Percentiles rank a stretch among this genome's conserved stretches.
Conservation (phyloP, 2,888 invertebrate species). For the Hypomecis atomaria region DNA sequence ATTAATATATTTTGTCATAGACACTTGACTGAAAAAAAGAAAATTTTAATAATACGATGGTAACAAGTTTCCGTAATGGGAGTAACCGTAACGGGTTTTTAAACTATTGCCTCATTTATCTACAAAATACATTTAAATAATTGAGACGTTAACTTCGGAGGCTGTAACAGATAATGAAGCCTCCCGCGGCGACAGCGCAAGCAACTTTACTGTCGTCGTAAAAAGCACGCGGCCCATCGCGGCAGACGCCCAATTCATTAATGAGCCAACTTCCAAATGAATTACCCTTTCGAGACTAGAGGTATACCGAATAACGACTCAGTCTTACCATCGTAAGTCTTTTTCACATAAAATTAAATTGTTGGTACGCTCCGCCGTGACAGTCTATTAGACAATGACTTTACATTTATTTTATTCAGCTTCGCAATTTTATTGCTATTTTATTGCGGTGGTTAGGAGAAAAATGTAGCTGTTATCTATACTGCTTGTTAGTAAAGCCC, state of each 20-base stretch:
- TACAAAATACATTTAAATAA: slow-evolving; percentile 39
- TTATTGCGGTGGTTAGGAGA: slow-evolving; percentile 41
- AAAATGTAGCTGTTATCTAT: slow-evolving; percentile 53
- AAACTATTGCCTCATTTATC: slow-evolving; percentile 12
- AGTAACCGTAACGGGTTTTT: slow-evolving; percentile 3
- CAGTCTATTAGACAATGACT: slow-evolving; percentile 32
- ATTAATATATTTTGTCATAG: too few relatives aligned
- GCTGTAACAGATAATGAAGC: slow-evolving; percentile 56
- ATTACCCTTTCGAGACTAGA: slow-evolving; percentile 67
- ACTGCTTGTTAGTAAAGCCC: slow-evolving; percentile 56
- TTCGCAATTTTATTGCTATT: slow-evolving; percentile 33
- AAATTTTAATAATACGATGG: neutral
- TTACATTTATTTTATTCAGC: slow-evolving; percentile 22
- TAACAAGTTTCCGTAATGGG: neutral
- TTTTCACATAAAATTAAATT: slow-evolving; percentile 59
- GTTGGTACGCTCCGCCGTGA: slow-evolving; percentile 47
- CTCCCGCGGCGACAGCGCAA: slow-evolving; percentile 61
- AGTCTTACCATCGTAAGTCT: slow-evolving; percentile 50
- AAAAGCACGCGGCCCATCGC: slow-evolving; percentile 71
- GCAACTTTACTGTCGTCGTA: slow-evolving; percentile 71
- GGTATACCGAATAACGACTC: slow-evolving; percentile 46
- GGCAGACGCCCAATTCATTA: slow-evolving; percentile 76
- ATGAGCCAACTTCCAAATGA: slow-evolving; percentile 75
- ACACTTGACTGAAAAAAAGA: neutral
- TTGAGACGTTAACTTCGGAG: slow-evolving; percentile 45